These are phyloP conservation scores for Odontesthes bonariensis DNA, from an alignment of 2,113 vertebrate genomes.

Conservation along the genomic window DNA sequence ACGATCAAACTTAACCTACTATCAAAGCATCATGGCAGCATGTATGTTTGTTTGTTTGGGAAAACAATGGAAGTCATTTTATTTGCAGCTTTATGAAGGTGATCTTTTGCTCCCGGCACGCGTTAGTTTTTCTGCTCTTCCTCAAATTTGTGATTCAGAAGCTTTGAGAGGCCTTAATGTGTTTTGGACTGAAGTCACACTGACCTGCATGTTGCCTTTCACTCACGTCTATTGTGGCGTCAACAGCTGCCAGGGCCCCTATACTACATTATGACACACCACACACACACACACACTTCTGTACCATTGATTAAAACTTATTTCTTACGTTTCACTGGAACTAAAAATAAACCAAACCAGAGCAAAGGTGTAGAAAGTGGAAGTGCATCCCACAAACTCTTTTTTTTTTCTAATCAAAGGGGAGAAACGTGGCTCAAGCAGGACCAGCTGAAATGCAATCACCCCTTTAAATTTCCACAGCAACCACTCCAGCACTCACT, in stretches of 20 bases:
- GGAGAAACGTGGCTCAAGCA: not conserved
- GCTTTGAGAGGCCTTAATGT: slow-evolving; percentile 43
- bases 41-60: not conserved
- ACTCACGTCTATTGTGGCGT: slow-evolving; percentile 42
- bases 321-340: too few relatives aligned
- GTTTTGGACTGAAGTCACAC: slow-evolving; percentile 33
- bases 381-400: not conserved
- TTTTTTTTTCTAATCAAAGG: not conserved
- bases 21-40: too few relatives aligned
- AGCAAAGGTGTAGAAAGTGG: not conserved
- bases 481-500: slow-evolving; percentile 66
- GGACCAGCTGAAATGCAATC: slow-evolving; percentile 57
- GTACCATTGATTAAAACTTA: not conserved
- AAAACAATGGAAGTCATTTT: not conserved
- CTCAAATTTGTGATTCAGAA: slow-evolving; percentile 39
- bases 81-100: slow-evolving; percentile 11
- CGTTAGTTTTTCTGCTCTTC: slow-evolving; percentile 10
- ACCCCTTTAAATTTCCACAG: slow-evolving; percentile 71
- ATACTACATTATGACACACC: slow-evolving; percentile 32
- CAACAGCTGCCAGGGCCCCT: slow-evolving; percentile 63
- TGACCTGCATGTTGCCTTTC: slow-evolving; percentile 58
- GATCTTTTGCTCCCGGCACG: slow-evolving; percentile 60
- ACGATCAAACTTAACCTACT: not conserved
- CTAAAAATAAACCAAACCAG: not conserved
- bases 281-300: not conserved